Evolutionary conservation across 2,113 vertebrate species (phyloP), one percentile per base, ranked within the genome.

Genomic region (Misgurnus anguillicaudatus): DNA sequence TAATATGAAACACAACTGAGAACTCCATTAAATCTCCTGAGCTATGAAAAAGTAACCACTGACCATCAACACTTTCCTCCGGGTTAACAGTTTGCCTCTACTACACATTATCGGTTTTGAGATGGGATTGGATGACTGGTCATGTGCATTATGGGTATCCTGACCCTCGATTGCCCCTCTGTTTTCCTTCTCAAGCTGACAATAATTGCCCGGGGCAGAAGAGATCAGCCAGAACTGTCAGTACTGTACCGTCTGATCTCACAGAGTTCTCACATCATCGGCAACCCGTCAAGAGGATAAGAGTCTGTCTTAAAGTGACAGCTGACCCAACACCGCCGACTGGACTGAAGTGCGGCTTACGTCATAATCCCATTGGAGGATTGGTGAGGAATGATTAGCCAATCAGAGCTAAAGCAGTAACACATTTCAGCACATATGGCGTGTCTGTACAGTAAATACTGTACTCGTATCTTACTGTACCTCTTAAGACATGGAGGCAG

Each of bases 311-410:
- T 62, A 74, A 62, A 10, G 45, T 63, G 73, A 70, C 53, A 42
- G 55, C 75, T 58, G 74, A 48, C 73, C 80, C 39, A 19, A 61
- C 38, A 41, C 71, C 62, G 67, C 17, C 51, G 71, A 58, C 24
- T 53, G 51, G 48, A 75, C 74, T 74, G 16, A 36, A 39, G 74
- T 78, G 69, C 78, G 69, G 42, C 64, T 85, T 86, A 78, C 38
- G 24, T 80, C 84, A 82, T 91, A 90, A 93, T 90, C 90, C 87
- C 89, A 90, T 91, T 90, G 84, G 8, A 64, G 84, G 89, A 88
- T 90, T 89, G 89, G 83, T 77, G 78, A 64, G 80, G 45, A 39
- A 82, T 78, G 80, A 82, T 89, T 89, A 89, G 85, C 84, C 79
- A 83, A 75, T 79, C 77, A 83, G 84, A 81, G 83, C 82, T 68